Percentiles rank a stretch among this genome's conserved stretches.
Evolutionary conservation across 1,140 invertebrate genomes (phyloP).

Genomic region (Drosophila murphyi): DNA sequence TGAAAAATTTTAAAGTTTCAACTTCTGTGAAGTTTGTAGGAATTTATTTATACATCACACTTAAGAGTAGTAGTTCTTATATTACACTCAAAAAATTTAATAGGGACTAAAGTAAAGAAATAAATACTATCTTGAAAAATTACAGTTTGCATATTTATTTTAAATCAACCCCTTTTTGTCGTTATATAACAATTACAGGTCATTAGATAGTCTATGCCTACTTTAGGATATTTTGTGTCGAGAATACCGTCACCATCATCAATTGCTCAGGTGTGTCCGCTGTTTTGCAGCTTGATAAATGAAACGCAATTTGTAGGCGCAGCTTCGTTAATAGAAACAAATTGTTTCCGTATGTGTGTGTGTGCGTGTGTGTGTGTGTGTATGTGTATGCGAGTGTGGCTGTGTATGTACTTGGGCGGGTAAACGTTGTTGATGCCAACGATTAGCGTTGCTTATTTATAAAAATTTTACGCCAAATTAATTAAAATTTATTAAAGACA

Average conservation of each 20-base stretch:
- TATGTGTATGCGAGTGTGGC: conserved; percentile 29
- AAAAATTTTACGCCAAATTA: conserved; percentile 74
- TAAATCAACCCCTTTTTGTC: neutral
- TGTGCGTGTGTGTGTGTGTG: conserved; percentile 8
- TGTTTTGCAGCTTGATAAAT: conserved; percentile 69
- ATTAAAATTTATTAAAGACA: conserved; percentile 74
- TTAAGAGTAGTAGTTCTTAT: no score
- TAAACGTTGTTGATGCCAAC: conserved; percentile 37
- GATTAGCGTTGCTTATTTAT: conserved; percentile 79
- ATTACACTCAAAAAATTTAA: no score
- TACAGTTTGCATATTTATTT: neutral
- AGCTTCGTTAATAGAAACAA: conserved; percentile 81
- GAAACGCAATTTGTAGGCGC: conserved; percentile 77
- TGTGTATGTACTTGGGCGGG: conserved; percentile 2
- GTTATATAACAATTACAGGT: conserved; percentile 28
- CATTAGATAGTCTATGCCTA: conserved; percentile 19
- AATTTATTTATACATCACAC: no score
- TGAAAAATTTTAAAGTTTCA: no score
- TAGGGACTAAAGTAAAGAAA: no score
- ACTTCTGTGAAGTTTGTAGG: no score
- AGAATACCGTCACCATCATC: conserved; percentile 60
- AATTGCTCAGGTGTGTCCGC: conserved; percentile 72
- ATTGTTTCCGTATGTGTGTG: conserved; percentile 59
- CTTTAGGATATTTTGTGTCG: conserved; percentile 33
- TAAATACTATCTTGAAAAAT: neutral